phyloP scores from a whole-genome alignment of 2,888 invertebrate genomes.

The Drosophila quinaria region DNA sequence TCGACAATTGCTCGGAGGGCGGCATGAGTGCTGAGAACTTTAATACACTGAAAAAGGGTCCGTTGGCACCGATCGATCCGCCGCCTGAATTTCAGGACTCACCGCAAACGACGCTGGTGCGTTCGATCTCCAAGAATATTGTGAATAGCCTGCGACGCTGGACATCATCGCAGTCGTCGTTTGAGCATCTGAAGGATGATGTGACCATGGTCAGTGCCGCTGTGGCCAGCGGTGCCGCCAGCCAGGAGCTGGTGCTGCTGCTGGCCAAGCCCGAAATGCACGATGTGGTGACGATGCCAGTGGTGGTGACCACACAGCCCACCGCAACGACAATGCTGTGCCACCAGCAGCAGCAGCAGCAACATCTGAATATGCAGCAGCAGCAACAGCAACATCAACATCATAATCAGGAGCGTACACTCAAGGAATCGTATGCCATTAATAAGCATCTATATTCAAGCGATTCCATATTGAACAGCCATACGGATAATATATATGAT shows the following conservation, averaged over 20 bases:
- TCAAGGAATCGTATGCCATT: constrained; percentile 82
- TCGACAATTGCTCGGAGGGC: constrained; percentile 90
- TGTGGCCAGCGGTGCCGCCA: constrained; percentile 30
- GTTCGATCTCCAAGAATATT: constrained; percentile 83
- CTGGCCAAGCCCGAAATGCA: constrained; percentile 42
- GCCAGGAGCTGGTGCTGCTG: constrained; percentile 57
- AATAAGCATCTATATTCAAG: constrained; percentile 85
- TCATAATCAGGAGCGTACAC: constrained; percentile 42
- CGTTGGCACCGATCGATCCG: constrained; percentile 91
- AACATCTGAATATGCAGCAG: neutral
- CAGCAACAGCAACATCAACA: neutral
- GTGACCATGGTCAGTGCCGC: constrained; percentile 51
- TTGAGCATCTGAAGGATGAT: constrained; percentile 82
- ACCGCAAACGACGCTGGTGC: constrained; percentile 84
- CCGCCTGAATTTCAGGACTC: constrained; percentile 92
- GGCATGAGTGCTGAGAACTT: constrained; percentile 93
- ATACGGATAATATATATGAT: constrained; percentile 85
- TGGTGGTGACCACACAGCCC: constrained; percentile 31
- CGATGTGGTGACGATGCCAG: constrained; percentile 7
- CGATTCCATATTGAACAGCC: constrained; percentile 84
- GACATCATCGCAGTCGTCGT: constrained; percentile 84
- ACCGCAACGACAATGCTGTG: constrained; percentile 10
- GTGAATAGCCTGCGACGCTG: constrained; percentile 81
- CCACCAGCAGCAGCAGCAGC: neutral
- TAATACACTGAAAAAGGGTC: constrained; percentile 93